Conservation (phyloP, 2,797 vertebrate species). For the Pachyuromys duprasi region DNA sequence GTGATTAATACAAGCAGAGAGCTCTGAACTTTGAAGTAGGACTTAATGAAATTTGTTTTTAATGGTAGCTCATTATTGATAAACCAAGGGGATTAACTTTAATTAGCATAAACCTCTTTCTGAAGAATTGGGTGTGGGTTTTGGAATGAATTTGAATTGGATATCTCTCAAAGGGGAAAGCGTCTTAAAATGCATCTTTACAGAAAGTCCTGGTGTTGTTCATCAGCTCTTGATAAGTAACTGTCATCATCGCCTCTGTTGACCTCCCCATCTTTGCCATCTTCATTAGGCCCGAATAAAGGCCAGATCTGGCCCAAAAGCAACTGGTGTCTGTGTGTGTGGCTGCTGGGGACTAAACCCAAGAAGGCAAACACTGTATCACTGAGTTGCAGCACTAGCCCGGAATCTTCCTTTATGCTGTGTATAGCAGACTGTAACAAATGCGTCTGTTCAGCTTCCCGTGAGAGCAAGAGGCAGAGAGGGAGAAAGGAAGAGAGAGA, state of each 20-base stretch:
- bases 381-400: neutral
- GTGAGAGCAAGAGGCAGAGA: neutral
- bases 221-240: conserved; percentile 17
- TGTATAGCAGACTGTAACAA: conserved; percentile 5
- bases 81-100: conserved; percentile 60
- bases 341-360: neutral
- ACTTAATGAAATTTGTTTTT: conserved; percentile 66
- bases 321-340: neutral
- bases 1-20: conserved; percentile 54
- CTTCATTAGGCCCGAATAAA: neutral
- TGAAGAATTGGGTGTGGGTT: conserved; percentile 45
- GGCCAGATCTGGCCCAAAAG: conserved; percentile 26
- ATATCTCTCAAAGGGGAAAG: conserved; percentile 15
- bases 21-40: conserved; percentile 61
- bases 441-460: neutral
- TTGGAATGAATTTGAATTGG: conserved; percentile 40
- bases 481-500: neutral
- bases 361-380: neutral
- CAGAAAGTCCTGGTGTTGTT: neutral
- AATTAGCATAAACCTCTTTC: conserved; percentile 56
- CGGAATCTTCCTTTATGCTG: conserved; percentile 10
- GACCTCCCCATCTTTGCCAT: neutral
- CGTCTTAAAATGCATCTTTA: conserved; percentile 28
- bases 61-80: conserved; percentile 63
- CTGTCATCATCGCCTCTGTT: neutral